phyloP scores from a whole-genome alignment of 2,888 invertebrate species.

The Lithophane leautieri region DNA sequence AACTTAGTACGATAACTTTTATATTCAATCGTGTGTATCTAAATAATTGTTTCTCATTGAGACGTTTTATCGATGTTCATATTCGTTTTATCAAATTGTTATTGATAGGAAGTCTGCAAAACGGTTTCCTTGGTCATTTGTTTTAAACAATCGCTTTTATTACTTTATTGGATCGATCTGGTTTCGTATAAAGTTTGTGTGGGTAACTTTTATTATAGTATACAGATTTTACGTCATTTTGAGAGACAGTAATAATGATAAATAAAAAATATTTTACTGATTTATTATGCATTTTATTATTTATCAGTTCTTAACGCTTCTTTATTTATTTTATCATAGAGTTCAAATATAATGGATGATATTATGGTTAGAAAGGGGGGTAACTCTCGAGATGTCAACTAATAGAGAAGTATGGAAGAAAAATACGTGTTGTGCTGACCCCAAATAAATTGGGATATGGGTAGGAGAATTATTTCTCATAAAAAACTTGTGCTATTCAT shows the following conservation, averaged over 20 bases:
- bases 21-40: conserved; percentile 74
- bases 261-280: too few species aligned
- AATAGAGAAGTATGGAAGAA: too few species aligned
- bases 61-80: conserved; percentile 60
- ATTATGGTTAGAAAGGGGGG: too few species aligned
- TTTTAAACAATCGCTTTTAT: conserved; percentile 42
- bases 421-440: too few species aligned
- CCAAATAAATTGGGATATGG: too few species aligned
- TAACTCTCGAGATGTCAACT: too few species aligned
- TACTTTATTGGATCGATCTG: conserved; percentile 64
- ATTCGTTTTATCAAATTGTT: conserved; percentile 67
- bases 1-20: conserved; percentile 47
- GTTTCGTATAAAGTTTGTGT: conserved; percentile 50
- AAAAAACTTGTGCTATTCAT: neutral
- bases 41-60: conserved; percentile 74
- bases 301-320: too few species aligned
- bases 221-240: too few species aligned
- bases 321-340: neutral
- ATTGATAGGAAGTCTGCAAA: conserved; percentile 67
- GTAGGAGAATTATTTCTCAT: neutral
- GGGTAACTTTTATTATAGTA: conserved; percentile 27
- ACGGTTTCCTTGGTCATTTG: conserved; percentile 67
- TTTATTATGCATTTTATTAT: too few species aligned
- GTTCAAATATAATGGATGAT: neutral
- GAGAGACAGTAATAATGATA: too few species aligned